phyloP scores from a whole-genome alignment of 2,888 invertebrate species.

The Rotaria macrura region DNA sequence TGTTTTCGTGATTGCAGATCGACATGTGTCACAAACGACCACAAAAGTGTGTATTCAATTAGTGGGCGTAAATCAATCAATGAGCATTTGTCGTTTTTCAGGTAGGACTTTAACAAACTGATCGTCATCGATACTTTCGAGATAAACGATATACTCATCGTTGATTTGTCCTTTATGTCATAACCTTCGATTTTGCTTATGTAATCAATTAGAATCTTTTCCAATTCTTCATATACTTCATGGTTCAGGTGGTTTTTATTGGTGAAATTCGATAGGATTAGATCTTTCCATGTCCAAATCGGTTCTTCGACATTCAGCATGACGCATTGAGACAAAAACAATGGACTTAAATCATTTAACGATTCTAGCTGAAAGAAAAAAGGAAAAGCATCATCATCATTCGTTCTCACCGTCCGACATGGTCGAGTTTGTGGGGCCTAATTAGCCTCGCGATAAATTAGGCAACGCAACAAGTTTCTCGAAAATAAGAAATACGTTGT shows the following conservation, averaged over 20 bases:
- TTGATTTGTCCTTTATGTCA: not conserved
- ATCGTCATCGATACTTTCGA: not conserved
- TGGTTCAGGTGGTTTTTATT: not conserved
- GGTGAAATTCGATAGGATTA: not conserved
- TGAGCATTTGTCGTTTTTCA: slow-evolving; percentile 5
- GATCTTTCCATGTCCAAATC: not conserved
- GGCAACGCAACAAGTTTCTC: too few relatives aligned
- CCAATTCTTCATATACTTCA: not conserved
- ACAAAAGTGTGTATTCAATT: slow-evolving; percentile 23
- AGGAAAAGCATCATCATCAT: too few relatives aligned
- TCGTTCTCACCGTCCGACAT: too few relatives aligned
- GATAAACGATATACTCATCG: not conserved
- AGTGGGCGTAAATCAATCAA: not conserved
- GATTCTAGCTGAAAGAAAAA: not conserved
- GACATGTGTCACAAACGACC: slow-evolving; percentile 20
- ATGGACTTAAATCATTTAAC: not conserved
- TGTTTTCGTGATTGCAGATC: not conserved
- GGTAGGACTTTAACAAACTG: not conserved
- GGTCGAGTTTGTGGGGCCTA: too few relatives aligned
- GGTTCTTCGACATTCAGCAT: not conserved
- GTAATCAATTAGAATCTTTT: not conserved
- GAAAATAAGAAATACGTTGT: too few relatives aligned
- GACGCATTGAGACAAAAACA: not conserved
- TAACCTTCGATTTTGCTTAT: not conserved
- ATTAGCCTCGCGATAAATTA: too few relatives aligned